A percentile compares a stretch with the other conserved stretches of the same genome.
These are phyloP conservation scores for Eupsilia transversa DNA, from an alignment of 2,888 invertebrate species.

Conservation along the genomic window DNA sequence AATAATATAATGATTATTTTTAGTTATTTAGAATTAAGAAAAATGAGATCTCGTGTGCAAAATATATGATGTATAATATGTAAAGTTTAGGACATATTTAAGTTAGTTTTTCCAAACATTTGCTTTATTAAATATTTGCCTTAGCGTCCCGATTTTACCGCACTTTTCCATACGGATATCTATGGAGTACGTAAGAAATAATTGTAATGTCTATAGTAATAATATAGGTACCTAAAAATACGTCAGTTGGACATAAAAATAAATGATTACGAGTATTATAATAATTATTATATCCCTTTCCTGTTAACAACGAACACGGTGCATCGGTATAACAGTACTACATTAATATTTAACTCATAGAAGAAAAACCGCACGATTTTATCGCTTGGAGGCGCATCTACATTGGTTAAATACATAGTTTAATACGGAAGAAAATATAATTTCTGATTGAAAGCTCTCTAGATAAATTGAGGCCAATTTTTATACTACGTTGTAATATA, in stretches of 20 bases:
- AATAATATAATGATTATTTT: no score
- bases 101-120: no score
- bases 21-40: no score
- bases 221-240: neutral
- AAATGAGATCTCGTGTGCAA: no score
- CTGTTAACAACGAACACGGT: constrained; percentile 24
- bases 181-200: neutral
- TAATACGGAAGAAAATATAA: neutral
- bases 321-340: constrained; percentile 34
- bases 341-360: constrained; percentile 15
- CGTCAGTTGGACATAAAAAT: constrained; percentile 1
- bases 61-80: no score
- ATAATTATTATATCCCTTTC: no score
- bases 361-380: constrained; percentile 16
- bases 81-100: no score
- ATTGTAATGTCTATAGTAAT: neutral
- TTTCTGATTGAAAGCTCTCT: neutral
- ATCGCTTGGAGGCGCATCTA: constrained; percentile 15
- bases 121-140: no score
- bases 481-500: neutral
- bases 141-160: no score
- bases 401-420: neutral
- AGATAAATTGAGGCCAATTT: neutral
- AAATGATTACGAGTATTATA: constrained; percentile 13
- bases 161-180: no score